Percentiles rank a stretch among this genome's conserved stretches.
These are phyloP conservation scores for Brachionus sp. DNA, from an alignment of 1,140 invertebrate genomes.

Conservation along the genomic window DNA sequence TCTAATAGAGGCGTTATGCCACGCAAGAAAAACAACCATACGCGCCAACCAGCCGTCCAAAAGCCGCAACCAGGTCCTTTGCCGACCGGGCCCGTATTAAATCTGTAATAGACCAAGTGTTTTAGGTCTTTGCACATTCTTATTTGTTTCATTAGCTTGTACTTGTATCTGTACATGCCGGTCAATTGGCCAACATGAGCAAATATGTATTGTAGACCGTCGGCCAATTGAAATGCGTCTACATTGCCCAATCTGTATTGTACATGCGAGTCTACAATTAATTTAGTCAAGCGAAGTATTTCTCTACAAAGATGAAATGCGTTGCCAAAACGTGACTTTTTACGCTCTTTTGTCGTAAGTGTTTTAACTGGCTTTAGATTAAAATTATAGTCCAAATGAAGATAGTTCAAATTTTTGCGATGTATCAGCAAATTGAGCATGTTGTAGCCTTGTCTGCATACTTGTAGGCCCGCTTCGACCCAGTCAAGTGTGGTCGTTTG, in stretches of 20 bases:
- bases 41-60: conserved; percentile 98
- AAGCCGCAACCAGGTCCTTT: conserved; percentile 98
- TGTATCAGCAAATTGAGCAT: conserved; percentile 99
- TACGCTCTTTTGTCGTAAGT: conserved; percentile 95
- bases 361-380: conserved; percentile 99
- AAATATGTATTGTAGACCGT: conserved; percentile 99
- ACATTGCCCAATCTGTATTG: conserved; percentile 98
- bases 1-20: conserved; percentile 96
- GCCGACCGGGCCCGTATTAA: conserved; percentile 95
- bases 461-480: conserved; percentile 79
- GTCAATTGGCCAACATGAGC: conserved; percentile 98
- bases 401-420: conserved; percentile 97
- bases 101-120: conserved; percentile 97
- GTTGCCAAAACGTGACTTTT: conserved; percentile 98
- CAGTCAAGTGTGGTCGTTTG: conserved; percentile 98
- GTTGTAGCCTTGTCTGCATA: conserved; percentile 98
- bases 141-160: conserved; percentile 99
- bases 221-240: conserved; percentile 93
- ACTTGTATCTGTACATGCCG: conserved; percentile 99
- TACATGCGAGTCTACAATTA: conserved; percentile 97
- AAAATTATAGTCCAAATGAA: conserved; percentile 99
- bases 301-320: conserved; percentile 98
- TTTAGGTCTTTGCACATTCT: conserved; percentile 99
- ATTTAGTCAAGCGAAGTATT: conserved; percentile 91
- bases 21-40: conserved; percentile 99